Evolutionary conservation across 2,888 invertebrate species (phyloP).

Genomic region (Andrena flavipes): DNA sequence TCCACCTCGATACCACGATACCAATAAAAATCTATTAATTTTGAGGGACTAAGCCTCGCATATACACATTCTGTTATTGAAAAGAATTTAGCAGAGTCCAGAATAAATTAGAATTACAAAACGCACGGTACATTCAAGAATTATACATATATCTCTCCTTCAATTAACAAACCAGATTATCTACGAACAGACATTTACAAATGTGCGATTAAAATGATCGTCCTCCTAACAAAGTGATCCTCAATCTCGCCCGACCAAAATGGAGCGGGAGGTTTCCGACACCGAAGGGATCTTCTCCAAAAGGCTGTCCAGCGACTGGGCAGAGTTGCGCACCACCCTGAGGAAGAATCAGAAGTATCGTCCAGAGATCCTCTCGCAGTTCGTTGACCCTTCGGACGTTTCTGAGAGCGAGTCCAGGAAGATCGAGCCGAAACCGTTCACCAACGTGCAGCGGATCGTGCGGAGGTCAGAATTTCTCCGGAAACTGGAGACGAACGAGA

Average conservation of each 20-base stretch:
- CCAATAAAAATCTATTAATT: too few species aligned
- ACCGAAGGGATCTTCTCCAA: constrained; percentile 81
- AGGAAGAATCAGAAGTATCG: constrained; percentile 81
- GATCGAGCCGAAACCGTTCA: constrained; percentile 68
- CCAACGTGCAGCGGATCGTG: constrained; percentile 74
- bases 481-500: constrained; percentile 74
- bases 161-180: not conserved
- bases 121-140: constrained; percentile 43
- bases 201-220: not conserved
- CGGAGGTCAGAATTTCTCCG: constrained; percentile 81
- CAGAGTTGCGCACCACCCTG: constrained; percentile 83
- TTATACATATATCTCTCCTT: not conserved
- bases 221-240: not conserved
- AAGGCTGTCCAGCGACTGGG: constrained; percentile 81
- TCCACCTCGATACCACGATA: not conserved
- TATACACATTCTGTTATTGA: not conserved
- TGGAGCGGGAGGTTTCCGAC: constrained; percentile 83
- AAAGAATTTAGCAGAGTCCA: not conserved
- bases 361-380: constrained; percentile 82
- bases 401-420: constrained; percentile 79
- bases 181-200: not conserved
- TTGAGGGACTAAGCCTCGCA: too few species aligned
- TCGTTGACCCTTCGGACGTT: constrained; percentile 82
- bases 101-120: not conserved
- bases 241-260: constrained; percentile 47